Percentiles rank a stretch among this genome's conserved stretches.
phyloP scores from a whole-genome alignment of 2,888 invertebrate genomes.

The Norana najaformis region DNA sequence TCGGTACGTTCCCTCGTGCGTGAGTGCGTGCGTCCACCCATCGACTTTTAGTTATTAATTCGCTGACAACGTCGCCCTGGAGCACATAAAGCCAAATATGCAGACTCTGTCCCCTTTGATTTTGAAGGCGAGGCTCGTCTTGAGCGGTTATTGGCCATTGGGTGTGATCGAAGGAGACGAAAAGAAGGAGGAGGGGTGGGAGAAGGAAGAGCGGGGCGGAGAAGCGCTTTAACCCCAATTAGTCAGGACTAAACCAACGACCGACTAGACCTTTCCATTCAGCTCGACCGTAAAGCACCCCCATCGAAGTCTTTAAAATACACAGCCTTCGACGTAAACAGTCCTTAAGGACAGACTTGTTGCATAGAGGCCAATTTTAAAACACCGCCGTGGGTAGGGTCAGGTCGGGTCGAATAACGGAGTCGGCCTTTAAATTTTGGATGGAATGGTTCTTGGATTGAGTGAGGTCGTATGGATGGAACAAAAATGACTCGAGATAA shows the following conservation, averaged over 20 bases:
- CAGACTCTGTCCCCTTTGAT: not conserved
- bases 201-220: not conserved
- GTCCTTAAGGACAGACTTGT: no score
- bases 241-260: conserved; percentile 13
- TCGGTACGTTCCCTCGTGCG: no score
- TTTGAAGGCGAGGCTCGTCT: not conserved
- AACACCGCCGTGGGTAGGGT: no score
- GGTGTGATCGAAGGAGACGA: not conserved
- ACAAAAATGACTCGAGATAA: not conserved
- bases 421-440: not conserved
- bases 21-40: not conserved
- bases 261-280: not conserved
- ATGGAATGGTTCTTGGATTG: not conserved
- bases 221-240: not conserved
- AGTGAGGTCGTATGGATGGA: not conserved
- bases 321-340: no score
- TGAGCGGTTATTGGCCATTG: not conserved
- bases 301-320: no score
- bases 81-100: not conserved
- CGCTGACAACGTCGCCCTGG: not conserved
- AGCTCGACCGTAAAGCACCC: not conserved
- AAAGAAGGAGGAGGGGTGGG: not conserved
- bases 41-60: not conserved
- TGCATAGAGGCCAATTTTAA: no score
- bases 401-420: not conserved